Base-by-base conservation (phyloP, 2,888 invertebrate species). In the Chloroclystis v-ata region DNA sequence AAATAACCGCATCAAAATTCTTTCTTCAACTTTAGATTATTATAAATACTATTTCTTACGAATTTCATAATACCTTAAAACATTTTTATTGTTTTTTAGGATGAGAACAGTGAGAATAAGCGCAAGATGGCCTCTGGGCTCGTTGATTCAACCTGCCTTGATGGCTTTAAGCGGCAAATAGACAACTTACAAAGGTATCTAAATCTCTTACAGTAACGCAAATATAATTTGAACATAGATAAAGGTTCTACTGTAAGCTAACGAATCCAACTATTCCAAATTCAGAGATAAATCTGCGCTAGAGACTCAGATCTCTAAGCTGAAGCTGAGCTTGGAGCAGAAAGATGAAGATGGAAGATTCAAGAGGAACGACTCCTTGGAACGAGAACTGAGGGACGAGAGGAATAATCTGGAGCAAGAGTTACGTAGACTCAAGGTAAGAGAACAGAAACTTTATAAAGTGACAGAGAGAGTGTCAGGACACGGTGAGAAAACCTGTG, bases 261-360 rank as follows among this genome's bases (percentile, higher is more conserved):
- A n/a, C n/a, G n/a, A n/a, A n/a, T n/a, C n/a, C n/a, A n/a, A n/a
- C n/a, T n/a, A n/a, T n/a, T n/a, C n/a, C n/a, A n/a, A n/a, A n/a
- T n/a, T n/a, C 29, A 92, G 92, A 61, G 94, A 94, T 62, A 93
- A 93, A 61, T 82, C 89, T 1, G 82, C 90, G 0, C 67, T 94
- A 33, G 93, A 94, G 63, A 91, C 92, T 12, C 92, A 91, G 25
- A 89, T 94, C 35, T 85, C 90, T 0, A 93, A 92, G 56, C 72
- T 95, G 37, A 92, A 94, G 65, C 78, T 89, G 3, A 89, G 90
- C 13, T 70, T 95, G 45, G 90, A 92, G 9, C 89, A 91, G 30
- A 78, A 91, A 9, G 91, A 92, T 39, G 91, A 90, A 73, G 93
- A 93, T 29, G 89, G 90, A 0, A 82, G 92, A 64, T 91, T 91